Evolutionary conservation across 2,797 vertebrate genomes (phyloP).

Genomic region (Hipposideros larvatus): DNA sequence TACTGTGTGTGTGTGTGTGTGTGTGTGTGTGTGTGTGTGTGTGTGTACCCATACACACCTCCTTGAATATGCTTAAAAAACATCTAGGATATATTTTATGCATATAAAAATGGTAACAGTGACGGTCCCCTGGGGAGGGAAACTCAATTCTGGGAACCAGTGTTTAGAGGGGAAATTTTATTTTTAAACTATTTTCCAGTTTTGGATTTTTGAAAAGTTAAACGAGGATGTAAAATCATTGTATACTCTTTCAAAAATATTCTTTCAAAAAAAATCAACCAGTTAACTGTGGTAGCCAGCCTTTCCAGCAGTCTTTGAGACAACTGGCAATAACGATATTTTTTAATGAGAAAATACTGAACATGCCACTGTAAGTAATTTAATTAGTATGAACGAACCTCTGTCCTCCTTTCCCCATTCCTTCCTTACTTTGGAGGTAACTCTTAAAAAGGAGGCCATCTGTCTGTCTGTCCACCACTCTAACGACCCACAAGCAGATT

Average conservation of each 20-base stretch:
- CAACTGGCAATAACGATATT: neutral
- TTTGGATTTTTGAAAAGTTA: neutral
- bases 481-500: neutral
- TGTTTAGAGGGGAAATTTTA: neutral
- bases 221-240: neutral
- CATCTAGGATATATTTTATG: neutral
- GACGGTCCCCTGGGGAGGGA: too few species aligned
- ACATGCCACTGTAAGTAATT: neutral
- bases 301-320: neutral
- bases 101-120: neutral
- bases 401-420: neutral
- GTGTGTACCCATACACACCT: neutral
- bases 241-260: neutral
- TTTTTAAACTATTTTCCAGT: neutral
- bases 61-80: neutral
- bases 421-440: neutral
- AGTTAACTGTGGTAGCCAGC: neutral
- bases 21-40: neutral
- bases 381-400: neutral
- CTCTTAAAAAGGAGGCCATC: neutral
- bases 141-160: neutral
- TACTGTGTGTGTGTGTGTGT: neutral
- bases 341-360: neutral
- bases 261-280: neutral
- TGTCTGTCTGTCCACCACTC: neutral